Conservation (phyloP, 2,888 invertebrate species). For the Actias luna region DNA sequence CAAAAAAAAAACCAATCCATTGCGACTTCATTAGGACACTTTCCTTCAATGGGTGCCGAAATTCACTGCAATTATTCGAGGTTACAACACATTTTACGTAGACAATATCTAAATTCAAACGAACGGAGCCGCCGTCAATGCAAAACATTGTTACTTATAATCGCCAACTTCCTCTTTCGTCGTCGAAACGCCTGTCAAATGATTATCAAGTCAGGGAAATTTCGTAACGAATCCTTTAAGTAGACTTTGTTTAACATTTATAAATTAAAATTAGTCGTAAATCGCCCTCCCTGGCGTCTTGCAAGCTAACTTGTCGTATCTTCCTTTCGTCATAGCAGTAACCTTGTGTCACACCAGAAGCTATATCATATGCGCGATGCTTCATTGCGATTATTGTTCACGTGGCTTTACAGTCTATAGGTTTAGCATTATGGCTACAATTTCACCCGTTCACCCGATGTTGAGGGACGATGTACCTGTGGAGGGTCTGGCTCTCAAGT, state of each 20-base stretch:
- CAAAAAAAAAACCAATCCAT: no score
- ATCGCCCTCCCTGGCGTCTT: conserved; percentile 14
- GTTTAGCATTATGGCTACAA: no score
- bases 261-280: conserved; percentile 20
- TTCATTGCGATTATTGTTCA: no score
- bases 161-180: neutral
- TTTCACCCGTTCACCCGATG: no score
- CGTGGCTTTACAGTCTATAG: no score
- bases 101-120: no score
- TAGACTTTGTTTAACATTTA: conserved; percentile 19
- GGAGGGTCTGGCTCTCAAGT: no score
- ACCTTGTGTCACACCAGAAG: neutral
- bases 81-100: no score
- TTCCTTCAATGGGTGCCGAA: no score
- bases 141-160: neutral
- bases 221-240: conserved; percentile 10
- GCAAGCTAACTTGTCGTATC: conserved; percentile 7
- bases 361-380: neutral
- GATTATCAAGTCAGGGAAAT: conserved; percentile 11
- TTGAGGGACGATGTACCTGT: no score
- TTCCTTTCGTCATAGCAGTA: conserved; percentile 1
- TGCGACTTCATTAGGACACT: no score
- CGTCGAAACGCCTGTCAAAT: neutral
- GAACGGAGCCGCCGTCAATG: neutral
- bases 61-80: no score